phyloP scores from a whole-genome alignment of 2,113 vertebrate genomes.

The Xiphias gladius region DNA sequence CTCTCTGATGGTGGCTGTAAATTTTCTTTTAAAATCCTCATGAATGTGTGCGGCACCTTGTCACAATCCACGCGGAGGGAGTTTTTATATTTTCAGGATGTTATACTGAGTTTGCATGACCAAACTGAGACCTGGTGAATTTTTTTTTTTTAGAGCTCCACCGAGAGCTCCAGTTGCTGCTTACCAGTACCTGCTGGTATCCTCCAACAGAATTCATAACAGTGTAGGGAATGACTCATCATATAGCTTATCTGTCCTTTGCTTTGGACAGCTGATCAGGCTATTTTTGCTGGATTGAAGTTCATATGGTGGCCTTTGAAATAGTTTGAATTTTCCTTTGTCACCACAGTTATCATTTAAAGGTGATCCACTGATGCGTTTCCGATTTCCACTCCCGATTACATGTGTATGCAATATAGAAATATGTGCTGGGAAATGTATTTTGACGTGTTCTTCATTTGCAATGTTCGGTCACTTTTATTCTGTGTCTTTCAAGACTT shows the following conservation, averaged over 20 bases:
- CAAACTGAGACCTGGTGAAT: constrained; percentile 64
- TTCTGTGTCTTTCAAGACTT: constrained; percentile 70
- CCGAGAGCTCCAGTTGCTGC: constrained; percentile 59
- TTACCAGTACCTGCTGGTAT: constrained; percentile 65
- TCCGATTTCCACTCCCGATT: constrained; percentile 65
- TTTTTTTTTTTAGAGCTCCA: constrained; percentile 43
- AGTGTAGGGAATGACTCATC: constrained; percentile 48
- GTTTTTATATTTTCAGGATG: constrained; percentile 36
- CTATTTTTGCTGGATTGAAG: constrained; percentile 62
- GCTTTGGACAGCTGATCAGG: constrained; percentile 48
- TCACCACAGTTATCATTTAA: constrained; percentile 43
- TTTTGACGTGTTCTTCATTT: constrained; percentile 66
- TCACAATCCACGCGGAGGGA: constrained; percentile 52
- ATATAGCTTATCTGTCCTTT: constrained; percentile 46
- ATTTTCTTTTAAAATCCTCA: constrained; percentile 37
- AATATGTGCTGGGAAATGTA: constrained; percentile 70
- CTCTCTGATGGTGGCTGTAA: constrained; percentile 21
- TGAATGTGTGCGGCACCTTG: constrained; percentile 71
- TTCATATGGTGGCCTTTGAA: constrained; percentile 74
- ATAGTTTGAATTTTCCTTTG: constrained; percentile 46
- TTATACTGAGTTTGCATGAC: constrained; percentile 71
- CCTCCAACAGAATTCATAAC: constrained; percentile 35
- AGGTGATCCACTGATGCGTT: constrained; percentile 57
- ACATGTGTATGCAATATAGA: constrained; percentile 83
- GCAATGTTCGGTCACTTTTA: constrained; percentile 75